phyloP scores from a whole-genome alignment of 1,140 invertebrate species.

The Chironomus tepperi region DNA sequence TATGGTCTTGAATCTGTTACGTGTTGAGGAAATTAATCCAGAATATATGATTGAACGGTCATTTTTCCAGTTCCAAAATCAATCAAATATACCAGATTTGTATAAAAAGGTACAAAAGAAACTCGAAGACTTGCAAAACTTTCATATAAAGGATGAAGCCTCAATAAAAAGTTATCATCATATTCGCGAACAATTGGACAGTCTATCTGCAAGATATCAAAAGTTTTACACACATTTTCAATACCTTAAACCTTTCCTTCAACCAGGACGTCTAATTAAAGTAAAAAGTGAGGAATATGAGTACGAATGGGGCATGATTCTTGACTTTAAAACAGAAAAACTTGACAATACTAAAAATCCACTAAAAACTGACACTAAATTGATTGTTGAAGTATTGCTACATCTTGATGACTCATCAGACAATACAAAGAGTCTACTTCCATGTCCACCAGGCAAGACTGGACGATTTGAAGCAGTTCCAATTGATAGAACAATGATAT shows the following conservation, averaged over 20 bases:
- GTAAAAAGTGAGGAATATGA: slow-evolving; percentile 68
- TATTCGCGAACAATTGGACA: slow-evolving; percentile 71
- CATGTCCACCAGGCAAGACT: slow-evolving; percentile 51
- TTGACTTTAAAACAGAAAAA: slow-evolving; percentile 77
- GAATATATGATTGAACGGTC: slow-evolving; percentile 98
- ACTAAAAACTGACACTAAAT: slow-evolving; percentile 46
- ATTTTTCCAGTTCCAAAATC: slow-evolving; percentile 99
- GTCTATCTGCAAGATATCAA: slow-evolving; percentile 63
- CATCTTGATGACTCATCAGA: slow-evolving; percentile 56
- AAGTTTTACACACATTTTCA: slow-evolving; percentile 74
- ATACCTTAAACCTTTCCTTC: slow-evolving; percentile 87
- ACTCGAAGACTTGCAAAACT: slow-evolving; percentile 52
- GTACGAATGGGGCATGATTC: slow-evolving; percentile 93
- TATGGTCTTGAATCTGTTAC: slow-evolving; percentile 95
- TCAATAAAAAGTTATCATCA: slow-evolving; percentile 76
- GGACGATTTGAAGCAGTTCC: slow-evolving; percentile 88
- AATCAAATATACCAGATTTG: slow-evolving; percentile 83
- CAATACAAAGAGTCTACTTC: slow-evolving; percentile 52
- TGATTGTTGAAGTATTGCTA: slow-evolving; percentile 76
- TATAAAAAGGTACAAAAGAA: slow-evolving; percentile 69
- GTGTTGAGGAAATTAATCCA: slow-evolving; percentile 98
- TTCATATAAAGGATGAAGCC: slow-evolving; percentile 63
- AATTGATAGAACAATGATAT: slow-evolving; percentile 70
- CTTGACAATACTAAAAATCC: slow-evolving; percentile 45
- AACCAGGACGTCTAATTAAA: slow-evolving; percentile 88